Evolutionary conservation across 2,797 vertebrate species (phyloP).

Genomic region (Pteropus rufus): DNA sequence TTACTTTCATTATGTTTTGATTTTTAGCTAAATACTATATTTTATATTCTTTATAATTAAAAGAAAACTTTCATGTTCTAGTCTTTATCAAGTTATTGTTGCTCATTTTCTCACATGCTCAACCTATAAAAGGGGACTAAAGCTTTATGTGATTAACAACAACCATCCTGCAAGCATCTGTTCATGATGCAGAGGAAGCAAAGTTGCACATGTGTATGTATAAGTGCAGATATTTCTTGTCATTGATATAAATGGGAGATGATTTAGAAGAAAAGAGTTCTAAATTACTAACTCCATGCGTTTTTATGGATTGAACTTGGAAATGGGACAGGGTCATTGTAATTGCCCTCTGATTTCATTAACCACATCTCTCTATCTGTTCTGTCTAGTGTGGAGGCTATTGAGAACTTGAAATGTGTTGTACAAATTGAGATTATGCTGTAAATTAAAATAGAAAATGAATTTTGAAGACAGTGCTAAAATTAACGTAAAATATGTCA

Average conservation of each 20-base stretch:
- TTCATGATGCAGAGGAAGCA: background rate
- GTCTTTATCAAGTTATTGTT: background rate
- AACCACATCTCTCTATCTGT: background rate
- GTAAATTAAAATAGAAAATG: background rate
- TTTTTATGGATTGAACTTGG: background rate
- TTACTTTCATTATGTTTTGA: background rate
- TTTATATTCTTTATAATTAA: background rate
- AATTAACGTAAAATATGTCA: background rate
- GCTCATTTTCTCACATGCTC: background rate
- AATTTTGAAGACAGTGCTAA: background rate
- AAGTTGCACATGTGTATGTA: fast-evolving
- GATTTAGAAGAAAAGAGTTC: background rate
- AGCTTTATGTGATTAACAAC: fast-evolving
- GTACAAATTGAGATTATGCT: background rate
- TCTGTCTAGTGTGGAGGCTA: fast-evolving
- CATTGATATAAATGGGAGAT: background rate
- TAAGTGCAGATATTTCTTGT: background rate
- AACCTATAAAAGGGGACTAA: background rate
- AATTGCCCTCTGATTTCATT: background rate
- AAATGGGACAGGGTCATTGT: background rate
- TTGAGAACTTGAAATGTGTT: background rate
- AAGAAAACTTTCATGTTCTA: background rate
- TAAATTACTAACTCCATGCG: background rate
- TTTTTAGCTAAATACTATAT: background rate
- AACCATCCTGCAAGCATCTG: fast-evolving